Conservation (phyloP, 2,113 vertebrate species). For the Ammodytes dubius region DNA sequence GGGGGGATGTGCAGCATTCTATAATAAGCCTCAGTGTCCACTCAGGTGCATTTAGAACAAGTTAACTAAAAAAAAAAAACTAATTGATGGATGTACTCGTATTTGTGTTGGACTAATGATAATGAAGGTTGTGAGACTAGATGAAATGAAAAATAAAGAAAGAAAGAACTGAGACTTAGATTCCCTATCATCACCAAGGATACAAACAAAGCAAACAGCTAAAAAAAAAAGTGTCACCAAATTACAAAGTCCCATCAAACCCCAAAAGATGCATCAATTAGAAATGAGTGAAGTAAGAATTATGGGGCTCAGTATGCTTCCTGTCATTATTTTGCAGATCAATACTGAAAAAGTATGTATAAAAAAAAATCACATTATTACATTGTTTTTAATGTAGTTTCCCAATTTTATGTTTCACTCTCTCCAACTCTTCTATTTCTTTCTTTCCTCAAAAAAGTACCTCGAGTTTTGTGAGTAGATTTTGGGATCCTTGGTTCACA, state of each 20-base stretch:
- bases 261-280: background rate
- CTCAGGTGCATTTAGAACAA: background rate
- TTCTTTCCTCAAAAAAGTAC: background rate
- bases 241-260: background rate
- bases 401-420: background rate
- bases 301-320: background rate
- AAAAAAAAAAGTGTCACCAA: background rate
- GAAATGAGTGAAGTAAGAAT: background rate
- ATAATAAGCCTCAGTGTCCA: background rate
- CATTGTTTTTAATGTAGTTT: background rate
- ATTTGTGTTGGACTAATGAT: background rate
- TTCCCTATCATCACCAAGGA: background rate
- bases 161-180: background rate
- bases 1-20: slow-evolving; percentile 10
- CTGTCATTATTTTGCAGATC: background rate
- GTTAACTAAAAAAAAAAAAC: background rate
- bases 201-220: background rate
- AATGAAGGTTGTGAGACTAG: background rate
- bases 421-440: background rate
- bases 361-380: too few relatives aligned
- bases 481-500: background rate
- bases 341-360: too few relatives aligned
- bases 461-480: background rate
- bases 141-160: background rate
- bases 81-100: background rate